Conservation (phyloP, 1,140 invertebrate genomes). For the Drosophila pseudoobscura region DNA sequence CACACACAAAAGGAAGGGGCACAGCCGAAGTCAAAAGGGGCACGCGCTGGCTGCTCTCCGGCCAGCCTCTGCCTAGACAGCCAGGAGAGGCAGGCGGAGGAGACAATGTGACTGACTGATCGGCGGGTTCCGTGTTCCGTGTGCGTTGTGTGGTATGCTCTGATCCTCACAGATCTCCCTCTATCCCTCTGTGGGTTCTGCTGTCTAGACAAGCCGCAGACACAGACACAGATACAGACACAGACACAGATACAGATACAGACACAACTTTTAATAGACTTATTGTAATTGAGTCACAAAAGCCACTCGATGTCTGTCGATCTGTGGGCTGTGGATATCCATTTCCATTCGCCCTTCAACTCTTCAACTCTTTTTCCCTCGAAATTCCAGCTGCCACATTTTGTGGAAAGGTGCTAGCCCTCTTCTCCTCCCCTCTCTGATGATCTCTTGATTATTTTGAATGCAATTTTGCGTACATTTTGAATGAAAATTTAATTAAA, state of each 20-base stretch:
- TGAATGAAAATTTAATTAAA: conserved; percentile 73
- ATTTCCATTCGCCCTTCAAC: conserved; percentile 44
- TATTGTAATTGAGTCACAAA: conserved; percentile 82
- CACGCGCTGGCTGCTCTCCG: conserved; percentile 49
- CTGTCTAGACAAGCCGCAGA: conserved; percentile 69
- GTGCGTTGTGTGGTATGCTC: neutral
- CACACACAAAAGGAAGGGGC: conserved; percentile 71
- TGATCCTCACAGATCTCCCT: neutral
- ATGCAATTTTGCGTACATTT: conserved; percentile 36
- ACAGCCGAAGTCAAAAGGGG: conserved; percentile 69
- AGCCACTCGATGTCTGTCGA: conserved; percentile 53
- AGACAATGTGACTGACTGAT: conserved; percentile 71
- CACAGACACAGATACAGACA: conserved; percentile 10
- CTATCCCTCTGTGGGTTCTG: conserved; percentile 1
- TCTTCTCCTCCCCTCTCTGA: neutral
- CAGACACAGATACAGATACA: neutral
- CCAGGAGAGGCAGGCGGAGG: conserved; percentile 14
- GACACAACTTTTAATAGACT: conserved; percentile 68
- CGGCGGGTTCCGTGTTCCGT: conserved; percentile 16
- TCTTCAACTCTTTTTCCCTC: conserved; percentile 35
- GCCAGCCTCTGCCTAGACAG: neutral
- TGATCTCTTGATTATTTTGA: neutral
- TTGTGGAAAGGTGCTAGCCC: conserved; percentile 40
- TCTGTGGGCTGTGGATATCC: conserved; percentile 16
- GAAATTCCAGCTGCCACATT: conserved; percentile 36